These are phyloP conservation scores for Pantala flavescens DNA, from an alignment of 1,140 invertebrate species.

Conservation along the genomic window DNA sequence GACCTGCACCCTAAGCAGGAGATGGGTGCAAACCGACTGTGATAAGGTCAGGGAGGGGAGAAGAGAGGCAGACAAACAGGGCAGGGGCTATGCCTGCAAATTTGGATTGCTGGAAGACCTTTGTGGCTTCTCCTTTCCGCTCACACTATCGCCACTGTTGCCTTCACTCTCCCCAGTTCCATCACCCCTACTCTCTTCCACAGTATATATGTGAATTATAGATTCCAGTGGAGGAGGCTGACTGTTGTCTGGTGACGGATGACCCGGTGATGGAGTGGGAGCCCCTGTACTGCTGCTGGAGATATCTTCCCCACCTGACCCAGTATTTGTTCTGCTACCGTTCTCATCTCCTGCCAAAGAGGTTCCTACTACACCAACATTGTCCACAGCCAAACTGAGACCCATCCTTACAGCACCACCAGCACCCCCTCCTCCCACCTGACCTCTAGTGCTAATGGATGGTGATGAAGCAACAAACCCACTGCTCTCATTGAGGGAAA, in stretches of 20 bases:
- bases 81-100: background rate
- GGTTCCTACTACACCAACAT: background rate
- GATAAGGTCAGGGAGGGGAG: background rate
- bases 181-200: background rate
- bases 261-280: background rate
- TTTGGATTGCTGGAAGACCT: conserved; percentile 5
- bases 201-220: background rate
- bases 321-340: background rate
- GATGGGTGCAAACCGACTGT: background rate
- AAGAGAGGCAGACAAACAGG: background rate
- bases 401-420: background rate
- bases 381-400: background rate
- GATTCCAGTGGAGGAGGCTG: background rate
- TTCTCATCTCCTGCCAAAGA: background rate
- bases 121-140: background rate
- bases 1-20: background rate
- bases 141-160: background rate
- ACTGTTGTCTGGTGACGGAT: background rate
- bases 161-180: background rate
- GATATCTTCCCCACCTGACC: background rate
- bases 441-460: background rate
- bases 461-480: background rate
- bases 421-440: background rate
- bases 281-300: background rate
- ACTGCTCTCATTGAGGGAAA: no score